These are phyloP conservation scores for Gulo gulo DNA, from an alignment of 2,113 vertebrate species.

Conservation along the genomic window DNA sequence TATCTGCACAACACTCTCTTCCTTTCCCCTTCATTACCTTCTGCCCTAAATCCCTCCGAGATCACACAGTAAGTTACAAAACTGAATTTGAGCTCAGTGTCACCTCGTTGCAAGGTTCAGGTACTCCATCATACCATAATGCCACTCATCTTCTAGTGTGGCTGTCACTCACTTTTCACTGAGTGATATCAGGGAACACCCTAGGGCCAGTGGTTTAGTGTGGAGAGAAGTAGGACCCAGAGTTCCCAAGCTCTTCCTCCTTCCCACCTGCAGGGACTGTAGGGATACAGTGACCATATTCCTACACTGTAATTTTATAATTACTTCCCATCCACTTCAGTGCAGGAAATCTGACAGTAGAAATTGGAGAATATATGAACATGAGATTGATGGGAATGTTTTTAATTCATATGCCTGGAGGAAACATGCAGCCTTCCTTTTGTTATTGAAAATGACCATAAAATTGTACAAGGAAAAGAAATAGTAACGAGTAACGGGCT, in stretches of 20 bases:
- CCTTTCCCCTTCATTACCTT: neutral
- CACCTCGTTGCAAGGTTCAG: neutral
- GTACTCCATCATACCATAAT: neutral
- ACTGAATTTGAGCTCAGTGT: neutral
- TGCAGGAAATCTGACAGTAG: neutral
- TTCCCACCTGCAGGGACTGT: neutral
- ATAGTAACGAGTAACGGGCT: neutral
- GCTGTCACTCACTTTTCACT: neutral
- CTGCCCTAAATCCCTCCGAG: neutral
- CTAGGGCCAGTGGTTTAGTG: neutral
- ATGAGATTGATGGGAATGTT: neutral
- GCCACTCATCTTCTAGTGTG: neutral
- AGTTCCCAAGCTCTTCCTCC: neutral
- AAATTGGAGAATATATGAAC: neutral
- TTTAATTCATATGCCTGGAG: neutral
- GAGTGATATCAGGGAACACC: neutral
- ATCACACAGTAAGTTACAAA: neutral
- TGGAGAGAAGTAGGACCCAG: neutral
- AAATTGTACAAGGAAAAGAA: neutral
- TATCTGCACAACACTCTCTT: neutral
- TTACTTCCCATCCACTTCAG: neutral
- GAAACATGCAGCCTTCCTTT: neutral
- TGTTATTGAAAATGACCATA: neutral
- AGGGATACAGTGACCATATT: neutral
- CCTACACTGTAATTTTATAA: neutral